These are phyloP conservation scores for Phylloscopus whistleri DNA, from an alignment of 2,113 vertebrate species.

Conservation along the genomic window DNA sequence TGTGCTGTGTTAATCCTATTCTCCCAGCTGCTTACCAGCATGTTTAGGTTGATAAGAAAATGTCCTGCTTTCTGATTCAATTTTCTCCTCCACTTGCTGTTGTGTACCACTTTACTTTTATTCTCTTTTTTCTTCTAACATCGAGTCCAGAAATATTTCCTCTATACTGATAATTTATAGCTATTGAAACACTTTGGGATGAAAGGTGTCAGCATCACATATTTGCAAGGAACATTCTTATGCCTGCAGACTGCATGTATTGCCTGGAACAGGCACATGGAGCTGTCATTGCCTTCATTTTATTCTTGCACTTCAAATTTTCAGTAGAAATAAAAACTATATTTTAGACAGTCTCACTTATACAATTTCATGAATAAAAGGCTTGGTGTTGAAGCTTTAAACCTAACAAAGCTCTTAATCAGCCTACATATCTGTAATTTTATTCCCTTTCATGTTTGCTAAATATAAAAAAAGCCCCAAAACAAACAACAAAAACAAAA, in stretches of 20 bases:
- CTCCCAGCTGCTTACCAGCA: background rate
- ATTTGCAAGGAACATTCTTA: background rate
- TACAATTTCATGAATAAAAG: background rate
- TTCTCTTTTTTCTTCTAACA: background rate
- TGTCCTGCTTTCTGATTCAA: background rate
- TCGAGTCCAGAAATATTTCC: background rate
- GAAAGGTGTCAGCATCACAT: background rate
- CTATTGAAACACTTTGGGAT: background rate
- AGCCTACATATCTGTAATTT: background rate
- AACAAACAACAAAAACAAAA: too few relatives aligned
- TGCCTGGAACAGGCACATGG: background rate
- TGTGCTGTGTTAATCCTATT: background rate
- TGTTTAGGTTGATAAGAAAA: background rate
- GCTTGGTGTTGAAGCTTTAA: background rate
- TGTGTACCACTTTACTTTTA: background rate
- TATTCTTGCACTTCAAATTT: background rate
- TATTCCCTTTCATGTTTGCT: background rate
- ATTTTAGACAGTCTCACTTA: background rate
- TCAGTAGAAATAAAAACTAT: background rate
- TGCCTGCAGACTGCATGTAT: background rate
- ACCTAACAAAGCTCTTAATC: background rate
- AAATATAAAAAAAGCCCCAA: background rate
- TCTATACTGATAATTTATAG: background rate
- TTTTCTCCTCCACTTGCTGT: background rate
- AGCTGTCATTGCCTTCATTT: background rate